A percentile compares a stretch with the other conserved stretches of the same genome.
These are phyloP conservation scores for Darevskia mixta DNA, from an alignment of 2,797 vertebrate genomes.

Conservation along the genomic window DNA sequence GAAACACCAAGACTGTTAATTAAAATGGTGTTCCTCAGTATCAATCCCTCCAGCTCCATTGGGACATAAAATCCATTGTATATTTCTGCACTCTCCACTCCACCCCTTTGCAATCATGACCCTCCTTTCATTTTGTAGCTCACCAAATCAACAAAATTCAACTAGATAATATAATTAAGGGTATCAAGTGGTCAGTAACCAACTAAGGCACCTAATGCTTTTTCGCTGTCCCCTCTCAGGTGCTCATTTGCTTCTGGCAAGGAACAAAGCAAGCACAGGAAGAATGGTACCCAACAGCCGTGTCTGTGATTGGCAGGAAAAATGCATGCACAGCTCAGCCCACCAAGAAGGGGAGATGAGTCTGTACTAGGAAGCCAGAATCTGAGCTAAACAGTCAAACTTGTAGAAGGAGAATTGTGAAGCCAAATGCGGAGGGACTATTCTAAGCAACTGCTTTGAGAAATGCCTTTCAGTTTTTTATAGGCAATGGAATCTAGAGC, in stretches of 20 bases:
- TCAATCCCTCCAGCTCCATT: neutral
- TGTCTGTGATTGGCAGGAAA: neutral
- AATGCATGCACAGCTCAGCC: neutral
- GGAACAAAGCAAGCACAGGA: neutral
- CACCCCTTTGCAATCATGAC: neutral
- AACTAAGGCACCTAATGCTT: neutral
- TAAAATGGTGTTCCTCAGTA: conserved; percentile 25
- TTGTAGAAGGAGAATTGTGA: too few relatives aligned
- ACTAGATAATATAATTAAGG: neutral
- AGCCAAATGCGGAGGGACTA: too few relatives aligned
- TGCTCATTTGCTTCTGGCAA: neutral
- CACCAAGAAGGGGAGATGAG: too few relatives aligned
- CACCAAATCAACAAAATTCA: neutral
- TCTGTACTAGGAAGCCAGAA: too few relatives aligned
- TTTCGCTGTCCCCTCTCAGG: neutral
- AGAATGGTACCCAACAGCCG: neutral
- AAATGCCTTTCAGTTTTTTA: too few relatives aligned
- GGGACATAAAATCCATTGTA: neutral
- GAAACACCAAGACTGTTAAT: conserved; percentile 11
- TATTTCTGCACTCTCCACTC: conserved; percentile 9
- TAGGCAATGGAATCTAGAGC: too few relatives aligned
- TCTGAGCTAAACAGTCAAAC: too few relatives aligned
- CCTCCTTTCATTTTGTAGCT: conserved; percentile 15
- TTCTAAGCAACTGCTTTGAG: too few relatives aligned
- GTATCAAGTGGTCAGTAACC: neutral